Conservation (phyloP, 2,888 invertebrate genomes). For the Phortica okadai region DNA sequence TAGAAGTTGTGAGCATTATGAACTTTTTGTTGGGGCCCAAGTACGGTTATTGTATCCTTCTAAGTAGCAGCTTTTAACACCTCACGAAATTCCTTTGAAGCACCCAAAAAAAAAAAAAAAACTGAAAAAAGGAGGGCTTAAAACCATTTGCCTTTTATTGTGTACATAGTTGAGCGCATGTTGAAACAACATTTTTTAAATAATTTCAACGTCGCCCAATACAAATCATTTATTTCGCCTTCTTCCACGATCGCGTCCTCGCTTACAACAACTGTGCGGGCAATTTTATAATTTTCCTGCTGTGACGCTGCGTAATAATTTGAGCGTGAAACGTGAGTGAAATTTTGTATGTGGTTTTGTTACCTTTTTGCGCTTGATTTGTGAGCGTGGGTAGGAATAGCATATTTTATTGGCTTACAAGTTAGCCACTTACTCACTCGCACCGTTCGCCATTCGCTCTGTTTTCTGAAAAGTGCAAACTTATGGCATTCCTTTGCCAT, state of each 20-base stretch:
- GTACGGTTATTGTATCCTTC: neutral
- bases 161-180: neutral
- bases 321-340: conserved; percentile 60
- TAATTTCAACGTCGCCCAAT: conserved; percentile 1
- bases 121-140: neutral
- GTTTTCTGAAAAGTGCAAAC: conserved; percentile 2
- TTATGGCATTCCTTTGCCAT: conserved; percentile 32
- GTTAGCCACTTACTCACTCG: conserved; percentile 39
- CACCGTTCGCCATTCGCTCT: neutral
- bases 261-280: neutral
- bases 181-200: neutral
- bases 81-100: neutral
- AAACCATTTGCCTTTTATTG: neutral
- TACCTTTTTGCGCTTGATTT: conserved; percentile 26
- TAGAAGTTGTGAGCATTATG: neutral
- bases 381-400: conserved; percentile 11
- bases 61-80: conserved; percentile 3
- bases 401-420: conserved; percentile 52
- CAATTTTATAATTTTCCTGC: conserved; percentile 15
- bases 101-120: neutral
- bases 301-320: conserved; percentile 60
- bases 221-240: neutral
- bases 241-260: neutral
- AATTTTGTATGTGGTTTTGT: conserved; percentile 54
- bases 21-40: neutral